Base-by-base conservation (phyloP, 2,797 vertebrate species). In the Botia kubotai region DNA sequence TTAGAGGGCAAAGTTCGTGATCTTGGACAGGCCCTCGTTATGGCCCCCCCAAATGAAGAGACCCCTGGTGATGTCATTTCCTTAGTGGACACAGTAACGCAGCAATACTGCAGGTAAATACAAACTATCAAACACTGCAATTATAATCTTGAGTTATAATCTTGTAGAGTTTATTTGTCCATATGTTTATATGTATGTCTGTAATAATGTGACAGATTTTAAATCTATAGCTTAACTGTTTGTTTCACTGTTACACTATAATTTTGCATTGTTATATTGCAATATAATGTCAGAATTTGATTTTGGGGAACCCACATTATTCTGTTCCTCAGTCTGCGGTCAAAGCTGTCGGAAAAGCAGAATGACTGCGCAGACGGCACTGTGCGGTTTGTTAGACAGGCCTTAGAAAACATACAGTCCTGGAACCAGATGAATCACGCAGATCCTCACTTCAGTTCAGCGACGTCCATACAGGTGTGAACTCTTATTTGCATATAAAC, bases 91-190 rank as follows among this genome's bases (percentile, higher is more conserved):
- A 86, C 89, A 0, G 84, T 93, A 19, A 78, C 80, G n/a, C 90
- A 93, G 68, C 88, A 93, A 53, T 90, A 91, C n/a, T 88, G 91
- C 90, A 92, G 94, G 94, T 95, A 86, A 1, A 10, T 33, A 14
- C 43, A 26, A 23, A 6, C 10, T 16, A 29, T 29, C 14, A 17
- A 6, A 12, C 33, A 7, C 6, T 3, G 50, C 17, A 21, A 75
- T 26, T 62, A 26, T 26, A 26, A 26, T 26, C 2, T 2, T 26
- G 0, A 29, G 8, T 60, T 60, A 46, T 60, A 14, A 39, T 16
- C 10, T 26, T 13, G 5, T 72, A 39, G 17, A 53, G 16, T 12
- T 26, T 29, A 16, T 63, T 29, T 23, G 57, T 60, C 21, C 6
- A 16, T 62, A 17, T 62, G 26, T 62, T 60, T 11, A 26, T 13